phyloP scores from a whole-genome alignment of 1,140 invertebrate species.

The Heliothis subflexa region DNA sequence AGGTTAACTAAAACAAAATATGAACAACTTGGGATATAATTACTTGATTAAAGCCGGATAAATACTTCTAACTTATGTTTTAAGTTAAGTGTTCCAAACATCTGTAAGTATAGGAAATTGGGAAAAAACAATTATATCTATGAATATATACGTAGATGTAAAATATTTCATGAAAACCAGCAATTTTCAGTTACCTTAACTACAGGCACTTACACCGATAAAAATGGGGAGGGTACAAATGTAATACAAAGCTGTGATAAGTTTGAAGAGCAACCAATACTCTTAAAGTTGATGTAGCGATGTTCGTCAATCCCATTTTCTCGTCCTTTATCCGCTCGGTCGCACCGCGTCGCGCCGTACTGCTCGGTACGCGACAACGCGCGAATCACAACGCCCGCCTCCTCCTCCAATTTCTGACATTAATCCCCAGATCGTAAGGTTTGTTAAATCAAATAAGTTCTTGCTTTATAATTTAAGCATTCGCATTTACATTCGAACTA shows the following conservation, averaged over 20 bases:
- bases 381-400: slow-evolving; percentile 63
- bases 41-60: no score
- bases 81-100: no score
- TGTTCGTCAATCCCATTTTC: slow-evolving; percentile 60
- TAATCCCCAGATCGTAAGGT: slow-evolving; percentile 77
- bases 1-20: no score
- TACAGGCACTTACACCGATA: background rate
- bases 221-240: slow-evolving; percentile 33
- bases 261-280: slow-evolving; percentile 46
- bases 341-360: slow-evolving; percentile 21
- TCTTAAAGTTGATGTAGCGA: slow-evolving; percentile 29
- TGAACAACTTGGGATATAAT: no score
- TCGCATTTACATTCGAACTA: slow-evolving; percentile 81
- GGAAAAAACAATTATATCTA: background rate
- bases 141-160: background rate
- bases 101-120: background rate
- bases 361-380: slow-evolving; percentile 41
- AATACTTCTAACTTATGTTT: no score
- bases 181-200: background rate
- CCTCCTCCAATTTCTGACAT: slow-evolving; percentile 70
- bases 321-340: slow-evolving; percentile 59
- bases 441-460: slow-evolving; percentile 83
- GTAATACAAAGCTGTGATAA: slow-evolving; percentile 51
- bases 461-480: slow-evolving; percentile 80
- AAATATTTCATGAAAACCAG: background rate